Base-by-base conservation (phyloP, 2,113 vertebrate genomes). In the Dasypus novemcinctus region DNA sequence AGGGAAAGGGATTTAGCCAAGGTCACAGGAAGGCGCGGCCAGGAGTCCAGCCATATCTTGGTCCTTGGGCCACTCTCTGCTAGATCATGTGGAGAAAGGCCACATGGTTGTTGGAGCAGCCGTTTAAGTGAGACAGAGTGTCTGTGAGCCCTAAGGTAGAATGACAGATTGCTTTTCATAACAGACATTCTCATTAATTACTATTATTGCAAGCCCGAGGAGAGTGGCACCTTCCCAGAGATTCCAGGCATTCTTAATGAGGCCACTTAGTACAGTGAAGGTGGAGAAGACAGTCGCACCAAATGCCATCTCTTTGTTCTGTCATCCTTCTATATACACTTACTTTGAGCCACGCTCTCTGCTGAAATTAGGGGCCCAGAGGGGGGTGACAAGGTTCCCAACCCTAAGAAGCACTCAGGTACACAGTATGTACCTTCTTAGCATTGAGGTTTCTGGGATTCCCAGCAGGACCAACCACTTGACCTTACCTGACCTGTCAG, bases 181-280 rank as follows among this genome's bases (percentile, higher is more conserved):
- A 38, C 41, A 84, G 33, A 10, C 14, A 7, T 87, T 36, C 72
- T 46, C 36, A 63, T 82, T 75, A 94, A 82, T 95, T 91, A 95
- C 88, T 75, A 15, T 92, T 80, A 71, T 7, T 43, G 10, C 68
- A 87, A 86, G 69, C 66, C 27, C 0, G 0, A 82, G 68, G 66
- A 94, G 36, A 82, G n/a, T 38, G 41, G 54, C 71, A 64, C 29
- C 69, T 88, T 94, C 61, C 84, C 36, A 85, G 63, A 96, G 84
- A 38, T 76, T 71, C 64, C 46, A 59, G 17, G 38, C 43, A 17
- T 49, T 46, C 38, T 74, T 92, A 69, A 31, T 74, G 54, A 90
- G 71, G 8, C 66, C 12, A 33, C 61, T 94, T 79, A 69, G 36
- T 64, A 82, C 31, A 87, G 31, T 92, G 31, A 46, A 61, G 64